Evolutionary conservation across 2,797 vertebrate species (phyloP).

Genomic region (Danio albolineatus): DNA sequence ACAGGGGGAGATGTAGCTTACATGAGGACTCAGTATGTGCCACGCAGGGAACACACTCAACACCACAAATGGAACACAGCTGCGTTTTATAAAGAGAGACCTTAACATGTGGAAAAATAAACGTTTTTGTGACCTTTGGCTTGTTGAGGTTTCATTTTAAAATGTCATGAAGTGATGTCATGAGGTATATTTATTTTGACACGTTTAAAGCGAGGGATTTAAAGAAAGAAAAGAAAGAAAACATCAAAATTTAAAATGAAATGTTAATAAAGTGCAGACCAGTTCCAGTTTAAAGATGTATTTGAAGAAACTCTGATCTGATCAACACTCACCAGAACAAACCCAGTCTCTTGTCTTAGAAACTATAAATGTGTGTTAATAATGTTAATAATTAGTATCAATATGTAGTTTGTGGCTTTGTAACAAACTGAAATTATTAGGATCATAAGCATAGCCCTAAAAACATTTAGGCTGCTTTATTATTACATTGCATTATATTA

Average conservation of each 20-base stretch:
- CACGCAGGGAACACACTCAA: slow-evolving; percentile 19
- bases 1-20: not conserved
- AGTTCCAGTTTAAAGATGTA: not conserved
- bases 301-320: not conserved
- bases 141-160: not conserved
- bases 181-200: not conserved
- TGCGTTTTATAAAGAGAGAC: slow-evolving; percentile 17
- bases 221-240: not conserved
- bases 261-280: not conserved
- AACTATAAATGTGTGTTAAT: not conserved
- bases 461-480: not conserved
- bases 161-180: not conserved
- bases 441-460: not conserved
- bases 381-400: not conserved
- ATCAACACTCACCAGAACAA: not conserved
- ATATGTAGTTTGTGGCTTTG: not conserved
- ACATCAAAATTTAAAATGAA: not conserved
- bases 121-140: not conserved
- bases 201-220: slow-evolving; percentile 4
- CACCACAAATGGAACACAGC: slow-evolving; percentile 1
- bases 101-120: not conserved
- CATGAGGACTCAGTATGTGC: not conserved
- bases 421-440: not conserved
- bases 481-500: not conserved
- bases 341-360: not conserved